Evolutionary conservation across 2,888 invertebrate species (phyloP).

Genomic region (Cephus runcator): DNA sequence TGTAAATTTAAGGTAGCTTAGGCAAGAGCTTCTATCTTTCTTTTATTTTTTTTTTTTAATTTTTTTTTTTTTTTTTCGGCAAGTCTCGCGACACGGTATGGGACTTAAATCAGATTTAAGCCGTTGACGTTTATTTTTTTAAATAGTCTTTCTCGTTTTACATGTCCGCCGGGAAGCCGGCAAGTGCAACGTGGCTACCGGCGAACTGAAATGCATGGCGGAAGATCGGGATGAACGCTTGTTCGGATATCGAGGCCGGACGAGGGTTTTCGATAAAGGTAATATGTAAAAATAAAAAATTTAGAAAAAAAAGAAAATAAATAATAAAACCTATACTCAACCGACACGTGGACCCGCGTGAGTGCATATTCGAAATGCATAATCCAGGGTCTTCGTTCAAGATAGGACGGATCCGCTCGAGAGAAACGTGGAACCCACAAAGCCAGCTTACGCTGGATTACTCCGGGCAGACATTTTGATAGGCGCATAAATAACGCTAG

Average conservation of each 20-base stretch:
- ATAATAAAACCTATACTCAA: too few relatives aligned
- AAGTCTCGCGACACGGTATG: slow-evolving; percentile 50
- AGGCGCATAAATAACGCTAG: slow-evolving; percentile 41
- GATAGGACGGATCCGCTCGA: slow-evolving; percentile 23
- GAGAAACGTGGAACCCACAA: slow-evolving; percentile 31
- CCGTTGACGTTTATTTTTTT: slow-evolving; percentile 11
- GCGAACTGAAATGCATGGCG: not conserved
- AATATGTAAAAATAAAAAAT: too few relatives aligned
- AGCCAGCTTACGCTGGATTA: slow-evolving; percentile 31
- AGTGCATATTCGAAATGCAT: slow-evolving; percentile 12
- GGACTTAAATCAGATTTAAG: slow-evolving; percentile 57
- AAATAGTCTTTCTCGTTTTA: not conserved
- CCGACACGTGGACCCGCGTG: too few relatives aligned
- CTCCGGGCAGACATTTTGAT: slow-evolving; percentile 37
- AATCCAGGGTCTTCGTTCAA: slow-evolving; percentile 30
- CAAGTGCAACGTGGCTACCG: not conserved
- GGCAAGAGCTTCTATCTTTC: slow-evolving; percentile 35
- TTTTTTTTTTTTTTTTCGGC: slow-evolving; percentile 33
- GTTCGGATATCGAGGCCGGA: too few relatives aligned
- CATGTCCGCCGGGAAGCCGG: not conserved
- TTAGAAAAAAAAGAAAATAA: too few relatives aligned
- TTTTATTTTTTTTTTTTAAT: slow-evolving; percentile 29
- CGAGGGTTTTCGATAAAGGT: too few relatives aligned
- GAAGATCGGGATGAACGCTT: too few relatives aligned
- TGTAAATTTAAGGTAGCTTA: slow-evolving; percentile 56